Percentiles rank a stretch among this genome's conserved stretches.
phyloP scores from a whole-genome alignment of 2,797 vertebrate genomes.

The Meda fulgida region DNA sequence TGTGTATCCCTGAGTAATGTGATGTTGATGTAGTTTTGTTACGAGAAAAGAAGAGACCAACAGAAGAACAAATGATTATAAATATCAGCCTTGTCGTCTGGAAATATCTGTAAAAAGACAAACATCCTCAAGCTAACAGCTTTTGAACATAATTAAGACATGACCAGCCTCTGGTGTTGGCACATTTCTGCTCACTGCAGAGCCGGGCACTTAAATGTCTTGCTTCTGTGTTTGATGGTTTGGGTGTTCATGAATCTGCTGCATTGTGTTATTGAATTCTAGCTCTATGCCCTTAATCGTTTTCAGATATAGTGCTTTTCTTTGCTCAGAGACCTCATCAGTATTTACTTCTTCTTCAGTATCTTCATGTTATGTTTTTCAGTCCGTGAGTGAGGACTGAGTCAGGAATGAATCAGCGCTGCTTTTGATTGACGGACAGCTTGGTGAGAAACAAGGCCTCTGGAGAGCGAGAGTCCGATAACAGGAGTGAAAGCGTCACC shows the following conservation, averaged over 20 bases:
- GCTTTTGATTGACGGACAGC: slow-evolving; percentile 54
- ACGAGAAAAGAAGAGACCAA: background rate
- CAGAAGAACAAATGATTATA: background rate
- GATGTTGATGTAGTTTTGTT: background rate
- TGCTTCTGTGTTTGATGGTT: background rate
- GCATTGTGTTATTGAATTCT: slow-evolving; percentile 4
- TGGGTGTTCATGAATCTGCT: slow-evolving; percentile 8
- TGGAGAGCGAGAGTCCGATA: slow-evolving; percentile 68
- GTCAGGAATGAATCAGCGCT: slow-evolving; percentile 47
- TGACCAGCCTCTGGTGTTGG: background rate
- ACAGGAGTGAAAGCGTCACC: slow-evolving; percentile 66
- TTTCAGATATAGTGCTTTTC: slow-evolving; percentile 12
- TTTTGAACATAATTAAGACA: background rate
- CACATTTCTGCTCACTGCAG: background rate
- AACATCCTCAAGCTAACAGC: background rate
- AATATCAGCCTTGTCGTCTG: background rate
- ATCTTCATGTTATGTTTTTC: slow-evolving; percentile 33
- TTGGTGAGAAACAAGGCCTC: slow-evolving; percentile 53
- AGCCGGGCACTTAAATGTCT: background rate
- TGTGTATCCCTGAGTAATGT: background rate
- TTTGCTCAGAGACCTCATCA: slow-evolving; percentile 6
- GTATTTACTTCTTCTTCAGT: slow-evolving; percentile 6
- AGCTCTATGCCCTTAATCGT: background rate
- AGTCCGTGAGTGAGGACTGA: slow-evolving; percentile 34
- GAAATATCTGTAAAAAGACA: background rate